Conservation (phyloP, 2,797 vertebrate species). For the Morus bassanus region DNA sequence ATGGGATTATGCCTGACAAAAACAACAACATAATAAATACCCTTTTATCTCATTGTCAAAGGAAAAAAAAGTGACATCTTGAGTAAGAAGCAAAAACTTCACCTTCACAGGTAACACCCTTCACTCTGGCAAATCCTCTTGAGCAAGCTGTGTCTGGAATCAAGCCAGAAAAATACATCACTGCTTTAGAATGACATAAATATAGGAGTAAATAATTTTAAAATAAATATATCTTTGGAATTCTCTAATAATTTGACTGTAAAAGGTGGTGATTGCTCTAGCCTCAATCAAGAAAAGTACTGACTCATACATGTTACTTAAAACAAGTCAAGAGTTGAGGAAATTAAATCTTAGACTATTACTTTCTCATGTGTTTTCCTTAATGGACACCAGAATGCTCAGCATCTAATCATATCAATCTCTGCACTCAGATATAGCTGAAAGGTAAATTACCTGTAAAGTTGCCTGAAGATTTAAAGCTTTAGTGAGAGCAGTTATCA, state of each 20-base stretch:
- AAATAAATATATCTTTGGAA: neutral
- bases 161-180: neutral
- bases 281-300: neutral
- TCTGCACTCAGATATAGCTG: neutral
- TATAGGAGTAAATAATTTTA: neutral
- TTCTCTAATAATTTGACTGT: neutral
- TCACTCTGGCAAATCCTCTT: conserved; percentile 78
- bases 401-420: neutral
- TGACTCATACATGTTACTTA: neutral
- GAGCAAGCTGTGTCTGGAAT: conserved; percentile 75
- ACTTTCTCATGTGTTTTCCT: neutral
- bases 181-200: neutral
- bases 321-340: neutral
- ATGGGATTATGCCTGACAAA: neutral
- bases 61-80: neutral
- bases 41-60: neutral
- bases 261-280: neutral
- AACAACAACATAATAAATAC: neutral
- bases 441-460: neutral
- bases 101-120: conserved; percentile 80
- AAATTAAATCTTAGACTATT: neutral
- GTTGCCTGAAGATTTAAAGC: neutral
- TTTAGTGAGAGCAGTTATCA: neutral
- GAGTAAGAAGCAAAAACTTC: neutral
- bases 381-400: neutral